phyloP scores from a whole-genome alignment of 1,140 invertebrate species.

The Thereuonema tuberculata region DNA sequence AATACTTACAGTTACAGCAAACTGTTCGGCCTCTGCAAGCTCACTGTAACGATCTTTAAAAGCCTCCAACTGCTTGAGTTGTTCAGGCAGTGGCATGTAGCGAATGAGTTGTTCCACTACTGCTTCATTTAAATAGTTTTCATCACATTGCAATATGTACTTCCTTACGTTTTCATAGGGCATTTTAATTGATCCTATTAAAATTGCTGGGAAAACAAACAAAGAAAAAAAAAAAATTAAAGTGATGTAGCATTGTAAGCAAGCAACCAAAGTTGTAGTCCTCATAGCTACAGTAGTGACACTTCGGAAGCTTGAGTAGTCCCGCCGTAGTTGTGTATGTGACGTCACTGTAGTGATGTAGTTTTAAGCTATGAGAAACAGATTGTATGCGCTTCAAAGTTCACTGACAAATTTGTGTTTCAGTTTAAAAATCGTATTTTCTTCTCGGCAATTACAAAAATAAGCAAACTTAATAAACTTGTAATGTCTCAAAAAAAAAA shows the following conservation, averaged over 20 bases:
- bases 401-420: too few relatives aligned
- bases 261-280: conserved; percentile 2
- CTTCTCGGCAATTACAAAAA: too few relatives aligned
- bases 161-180: conserved; percentile 68
- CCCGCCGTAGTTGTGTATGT: too few relatives aligned
- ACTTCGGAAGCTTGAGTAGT: too few relatives aligned
- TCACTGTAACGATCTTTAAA: conserved; percentile 62
- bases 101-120: conserved; percentile 37
- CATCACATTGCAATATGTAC: conserved; percentile 73
- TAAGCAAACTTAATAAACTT: neutral
- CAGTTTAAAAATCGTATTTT: too few relatives aligned
- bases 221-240: conserved; percentile 1
- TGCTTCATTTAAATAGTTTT: conserved; percentile 54
- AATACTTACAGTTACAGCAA: conserved; percentile 68
- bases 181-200: conserved; percentile 78
- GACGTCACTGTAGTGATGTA: too few relatives aligned
- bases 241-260: too few relatives aligned
- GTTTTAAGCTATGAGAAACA: too few relatives aligned
- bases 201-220: conserved; percentile 45
- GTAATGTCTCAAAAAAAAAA: too few relatives aligned
- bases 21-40: conserved; percentile 85
- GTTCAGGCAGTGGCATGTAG: conserved; percentile 78
- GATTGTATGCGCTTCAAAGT: too few relatives aligned
- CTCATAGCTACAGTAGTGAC: too few relatives aligned
- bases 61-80: conserved; percentile 65